Evolutionary conservation across 2,888 invertebrate genomes (phyloP).

Genomic region (Nomada hirtipes): DNA sequence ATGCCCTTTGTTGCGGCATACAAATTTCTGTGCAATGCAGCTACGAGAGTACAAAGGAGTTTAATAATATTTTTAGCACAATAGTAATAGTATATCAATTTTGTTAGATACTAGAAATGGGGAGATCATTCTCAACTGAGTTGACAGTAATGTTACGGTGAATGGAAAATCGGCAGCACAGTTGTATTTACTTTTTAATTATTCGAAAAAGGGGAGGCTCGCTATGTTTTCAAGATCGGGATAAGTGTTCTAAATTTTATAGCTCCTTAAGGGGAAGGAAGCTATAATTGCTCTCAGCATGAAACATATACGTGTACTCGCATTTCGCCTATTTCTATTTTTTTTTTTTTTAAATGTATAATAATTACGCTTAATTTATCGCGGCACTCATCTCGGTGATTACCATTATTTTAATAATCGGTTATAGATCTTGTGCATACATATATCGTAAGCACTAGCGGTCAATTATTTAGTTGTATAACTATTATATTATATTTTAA

Average conservation of each 20-base stretch:
- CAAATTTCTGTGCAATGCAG: too few relatives aligned
- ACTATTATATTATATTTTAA: conserved; percentile 48
- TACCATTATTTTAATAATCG: conserved; percentile 44
- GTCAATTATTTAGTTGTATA: conserved; percentile 25
- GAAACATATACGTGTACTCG: background rate
- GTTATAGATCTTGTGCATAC: conserved; percentile 14
- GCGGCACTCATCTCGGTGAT: conserved; percentile 14
- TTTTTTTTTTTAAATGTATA: background rate
- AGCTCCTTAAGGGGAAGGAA: too few relatives aligned
- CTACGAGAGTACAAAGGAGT: too few relatives aligned
- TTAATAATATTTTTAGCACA: too few relatives aligned
- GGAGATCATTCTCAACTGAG: background rate
- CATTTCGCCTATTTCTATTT: background rate
- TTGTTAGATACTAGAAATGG: too few relatives aligned
- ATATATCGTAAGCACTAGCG: conserved; percentile 17
- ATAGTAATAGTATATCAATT: too few relatives aligned
- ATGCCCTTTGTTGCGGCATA: too few relatives aligned
- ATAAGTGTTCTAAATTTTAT: too few relatives aligned
- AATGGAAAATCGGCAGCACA: background rate
- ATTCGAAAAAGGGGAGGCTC: background rate
- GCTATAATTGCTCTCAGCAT: conserved; percentile 13
- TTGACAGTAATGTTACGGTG: too few relatives aligned
- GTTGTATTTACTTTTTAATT: conserved; percentile 4
- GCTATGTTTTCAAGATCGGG: background rate
- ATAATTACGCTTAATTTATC: conserved; percentile 29